Conservation (phyloP, 2,888 invertebrate species). For the Spatulosminthurus flaviceps region DNA sequence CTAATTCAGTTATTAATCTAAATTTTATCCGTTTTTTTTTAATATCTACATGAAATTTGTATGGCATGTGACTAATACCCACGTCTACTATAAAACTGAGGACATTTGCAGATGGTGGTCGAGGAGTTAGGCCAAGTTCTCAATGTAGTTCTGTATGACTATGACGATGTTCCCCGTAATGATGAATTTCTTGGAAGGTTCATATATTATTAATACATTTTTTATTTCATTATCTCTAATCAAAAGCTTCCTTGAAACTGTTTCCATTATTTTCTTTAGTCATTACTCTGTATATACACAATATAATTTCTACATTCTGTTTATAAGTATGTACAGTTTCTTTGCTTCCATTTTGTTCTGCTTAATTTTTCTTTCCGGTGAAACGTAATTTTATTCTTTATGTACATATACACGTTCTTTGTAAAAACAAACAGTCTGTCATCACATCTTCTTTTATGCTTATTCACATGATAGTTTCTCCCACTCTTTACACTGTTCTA, state of each 20-base stretch:
- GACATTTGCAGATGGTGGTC: constrained; percentile 61
- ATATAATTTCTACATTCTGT: too few species aligned
- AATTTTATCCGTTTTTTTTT: not conserved
- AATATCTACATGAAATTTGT: constrained; percentile 19
- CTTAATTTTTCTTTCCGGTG: too few species aligned
- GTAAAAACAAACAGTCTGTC: too few species aligned
- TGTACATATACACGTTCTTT: too few species aligned
- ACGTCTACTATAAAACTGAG: constrained; percentile 19
- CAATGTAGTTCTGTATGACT: constrained; percentile 82
- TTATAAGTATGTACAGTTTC: too few species aligned
- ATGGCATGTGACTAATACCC: constrained; percentile 32
- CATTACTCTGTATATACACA: not conserved
- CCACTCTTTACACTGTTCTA: too few species aligned
- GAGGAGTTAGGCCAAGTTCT: constrained; percentile 75
- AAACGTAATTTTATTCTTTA: too few species aligned
- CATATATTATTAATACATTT: not conserved
- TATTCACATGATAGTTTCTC: too few species aligned
- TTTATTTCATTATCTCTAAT: not conserved
- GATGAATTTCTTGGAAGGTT: constrained; percentile 91
- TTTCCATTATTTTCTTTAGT: not conserved
- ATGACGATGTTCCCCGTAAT: constrained; percentile 81
- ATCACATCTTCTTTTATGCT: too few species aligned
- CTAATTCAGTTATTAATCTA: too few species aligned
- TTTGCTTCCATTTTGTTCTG: too few species aligned
- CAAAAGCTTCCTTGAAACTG: not conserved